Evolutionary conservation across 2,113 vertebrate species (phyloP), one percentile per base, ranked within the genome.

Genomic region (Boulengeromyrus knoepffleri): DNA sequence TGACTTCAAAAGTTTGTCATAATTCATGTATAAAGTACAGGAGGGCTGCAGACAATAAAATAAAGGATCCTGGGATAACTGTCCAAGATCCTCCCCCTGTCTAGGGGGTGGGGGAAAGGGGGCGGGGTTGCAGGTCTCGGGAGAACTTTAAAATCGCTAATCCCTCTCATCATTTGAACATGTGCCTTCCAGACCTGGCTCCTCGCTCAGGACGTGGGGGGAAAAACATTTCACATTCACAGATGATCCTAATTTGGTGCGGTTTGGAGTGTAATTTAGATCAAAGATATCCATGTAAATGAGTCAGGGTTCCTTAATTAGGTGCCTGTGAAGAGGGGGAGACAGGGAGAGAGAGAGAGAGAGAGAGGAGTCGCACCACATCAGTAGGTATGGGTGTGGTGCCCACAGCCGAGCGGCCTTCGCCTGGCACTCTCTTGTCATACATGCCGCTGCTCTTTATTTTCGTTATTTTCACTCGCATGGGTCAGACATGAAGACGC

Each of bases 241-340:
- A 97, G 96, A 97, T 97, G 97, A 97, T 97, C 96, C 94, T 96
- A 96, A 97, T 97, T 97, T 97, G 96, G 96, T 97, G 96, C 94
- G 97, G 97, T 97, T 97, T 96, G 95, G 96, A 96, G 96, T 96
- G 96, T 95, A 97, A 97, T 97, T 97, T 97, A 97, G 96, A 97
- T 97, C 96, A 97, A 97, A 97, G 95, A 93, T 95, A 96, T 96
- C 96, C 96, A 97, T 97, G 96, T 97, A 97, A 97, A 97, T 97
- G 96, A 97, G 95, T 97, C 97, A 97, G 96, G 95, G 95, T 95
- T 97, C 96, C 96, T 97, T 97, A 97, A 97, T 97, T 97, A 97
- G 96, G 96, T 97, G 96, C 96, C 95, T 97, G 95, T 94, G 95
- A 96, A 80, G 89, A 91, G 89, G 88, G 88, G 90, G 91, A 90